phyloP scores from a whole-genome alignment of 2,113 vertebrate genomes.

The Stigmatopora argus region DNA sequence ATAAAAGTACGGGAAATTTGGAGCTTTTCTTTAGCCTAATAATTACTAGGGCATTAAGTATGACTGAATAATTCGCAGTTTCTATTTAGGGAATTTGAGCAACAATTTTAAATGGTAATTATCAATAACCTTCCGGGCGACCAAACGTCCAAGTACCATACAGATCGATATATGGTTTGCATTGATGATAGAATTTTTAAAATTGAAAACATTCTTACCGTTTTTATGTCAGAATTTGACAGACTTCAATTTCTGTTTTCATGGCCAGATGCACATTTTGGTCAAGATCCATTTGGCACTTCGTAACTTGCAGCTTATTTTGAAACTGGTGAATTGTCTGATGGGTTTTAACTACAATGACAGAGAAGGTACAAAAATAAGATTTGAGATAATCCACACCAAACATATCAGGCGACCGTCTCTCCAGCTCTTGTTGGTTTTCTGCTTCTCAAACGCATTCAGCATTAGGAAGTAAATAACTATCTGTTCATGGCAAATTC shows the following conservation, averaged over 20 bases:
- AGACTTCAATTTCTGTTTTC: slow-evolving; percentile 11
- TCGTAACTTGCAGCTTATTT: slow-evolving; percentile 45
- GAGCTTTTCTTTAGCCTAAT: too few species aligned
- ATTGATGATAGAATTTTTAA: too few species aligned
- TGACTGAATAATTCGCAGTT: too few species aligned
- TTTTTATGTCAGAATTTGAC: background rate
- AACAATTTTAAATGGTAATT: too few species aligned
- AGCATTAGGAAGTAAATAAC: slow-evolving; percentile 48
- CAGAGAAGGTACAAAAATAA: slow-evolving; percentile 60
- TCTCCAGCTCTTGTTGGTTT: slow-evolving; percentile 46
- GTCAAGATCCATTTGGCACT: slow-evolving; percentile 31
- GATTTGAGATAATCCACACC: slow-evolving; percentile 62
- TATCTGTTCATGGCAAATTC: slow-evolving; percentile 53
- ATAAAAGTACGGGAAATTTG: too few species aligned
- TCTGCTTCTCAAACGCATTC: slow-evolving; percentile 48
- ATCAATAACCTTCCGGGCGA: too few species aligned
- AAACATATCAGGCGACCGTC: slow-evolving; percentile 71
- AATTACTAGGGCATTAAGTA: too few species aligned
- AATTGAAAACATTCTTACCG: background rate
- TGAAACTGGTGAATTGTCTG: slow-evolving; percentile 47
- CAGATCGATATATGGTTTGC: background rate
- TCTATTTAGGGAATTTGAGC: too few species aligned
- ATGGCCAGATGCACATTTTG: slow-evolving; percentile 29
- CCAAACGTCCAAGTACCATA: too few species aligned
- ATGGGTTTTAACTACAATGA: slow-evolving; percentile 49